Percentiles rank a stretch among this genome's conserved stretches.
These are phyloP conservation scores for Pelecanoides urinatrix DNA, from an alignment of 2,113 vertebrate species.

Conservation along the genomic window DNA sequence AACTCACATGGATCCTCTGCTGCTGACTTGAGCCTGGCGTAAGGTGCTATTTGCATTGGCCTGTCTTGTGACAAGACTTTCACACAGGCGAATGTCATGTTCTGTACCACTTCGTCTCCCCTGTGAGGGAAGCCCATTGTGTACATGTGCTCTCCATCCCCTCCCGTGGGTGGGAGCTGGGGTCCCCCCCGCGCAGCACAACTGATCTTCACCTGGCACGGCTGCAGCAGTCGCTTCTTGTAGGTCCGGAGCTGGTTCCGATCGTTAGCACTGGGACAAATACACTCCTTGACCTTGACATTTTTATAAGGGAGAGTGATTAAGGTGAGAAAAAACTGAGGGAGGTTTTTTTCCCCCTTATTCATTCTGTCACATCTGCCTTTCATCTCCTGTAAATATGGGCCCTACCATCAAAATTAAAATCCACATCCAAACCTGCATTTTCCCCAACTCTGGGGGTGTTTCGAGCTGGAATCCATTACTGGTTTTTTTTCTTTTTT, in stretches of 20 bases:
- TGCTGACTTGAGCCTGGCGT: not conserved
- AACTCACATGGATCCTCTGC: not conserved
- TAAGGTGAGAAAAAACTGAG: not conserved
- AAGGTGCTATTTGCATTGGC: not conserved
- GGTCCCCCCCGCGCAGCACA: not conserved
- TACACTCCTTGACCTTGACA: not conserved
- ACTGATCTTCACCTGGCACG: accelerated
- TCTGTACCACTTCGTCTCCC: not conserved
- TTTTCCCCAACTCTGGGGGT: not conserved
- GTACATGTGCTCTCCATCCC: not conserved
- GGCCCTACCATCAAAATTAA: not conserved
- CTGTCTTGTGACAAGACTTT: not conserved
- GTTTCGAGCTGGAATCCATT: not conserved
- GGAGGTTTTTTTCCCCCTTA: not conserved
- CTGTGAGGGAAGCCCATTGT: not conserved
- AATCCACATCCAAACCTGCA: not conserved
- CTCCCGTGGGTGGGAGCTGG: not conserved
- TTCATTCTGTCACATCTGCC: not conserved
- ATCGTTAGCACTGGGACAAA: not conserved
- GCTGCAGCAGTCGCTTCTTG: accelerated
- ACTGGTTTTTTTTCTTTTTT: not conserved
- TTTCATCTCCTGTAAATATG: not conserved
- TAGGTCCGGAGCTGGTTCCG: not conserved
- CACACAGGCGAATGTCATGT: accelerated
- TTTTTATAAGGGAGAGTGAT: not conserved